Conservation (phyloP, 2,113 vertebrate genomes). For the Gallinago media region DNA sequence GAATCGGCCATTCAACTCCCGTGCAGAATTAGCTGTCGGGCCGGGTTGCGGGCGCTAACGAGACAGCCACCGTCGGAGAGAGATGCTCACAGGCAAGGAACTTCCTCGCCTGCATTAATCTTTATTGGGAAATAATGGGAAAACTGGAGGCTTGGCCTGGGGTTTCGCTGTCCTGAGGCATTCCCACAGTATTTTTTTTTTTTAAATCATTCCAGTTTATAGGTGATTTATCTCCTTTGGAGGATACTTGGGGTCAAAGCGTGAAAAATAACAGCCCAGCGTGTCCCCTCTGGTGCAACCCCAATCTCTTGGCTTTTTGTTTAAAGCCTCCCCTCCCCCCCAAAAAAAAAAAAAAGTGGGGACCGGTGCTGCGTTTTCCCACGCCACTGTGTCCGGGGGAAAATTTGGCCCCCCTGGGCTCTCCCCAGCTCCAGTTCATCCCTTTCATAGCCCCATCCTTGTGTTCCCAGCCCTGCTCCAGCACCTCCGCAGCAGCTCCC, state of each 20-base stretch:
- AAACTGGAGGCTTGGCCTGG: neutral
- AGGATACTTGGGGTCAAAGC: neutral
- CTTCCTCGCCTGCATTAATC: neutral
- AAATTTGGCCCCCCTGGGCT: rapidly evolving
- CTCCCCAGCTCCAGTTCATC: neutral
- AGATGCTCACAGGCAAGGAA: neutral
- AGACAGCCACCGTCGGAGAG: rapidly evolving
- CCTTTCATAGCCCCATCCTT: rapidly evolving
- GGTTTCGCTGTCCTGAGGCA: neutral
- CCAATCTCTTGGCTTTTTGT: neutral
- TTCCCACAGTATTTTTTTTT: neutral
- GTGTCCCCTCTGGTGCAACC: too few relatives aligned
- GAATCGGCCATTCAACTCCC: neutral
- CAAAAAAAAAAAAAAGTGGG: neutral
- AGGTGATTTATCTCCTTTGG: neutral
- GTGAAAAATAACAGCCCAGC: neutral
- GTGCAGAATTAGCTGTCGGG: neutral
- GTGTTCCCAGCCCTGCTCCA: rapidly evolving
- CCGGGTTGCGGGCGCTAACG: neutral
- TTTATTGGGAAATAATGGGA: neutral
- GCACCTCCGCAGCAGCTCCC: neutral
- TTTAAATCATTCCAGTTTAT: neutral
- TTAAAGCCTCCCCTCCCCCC: neutral
- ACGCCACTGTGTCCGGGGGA: rapidly evolving
- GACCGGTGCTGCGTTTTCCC: neutral